Conservation (phyloP, 2,797 vertebrate species). For the Sebastes vulpes region DNA sequence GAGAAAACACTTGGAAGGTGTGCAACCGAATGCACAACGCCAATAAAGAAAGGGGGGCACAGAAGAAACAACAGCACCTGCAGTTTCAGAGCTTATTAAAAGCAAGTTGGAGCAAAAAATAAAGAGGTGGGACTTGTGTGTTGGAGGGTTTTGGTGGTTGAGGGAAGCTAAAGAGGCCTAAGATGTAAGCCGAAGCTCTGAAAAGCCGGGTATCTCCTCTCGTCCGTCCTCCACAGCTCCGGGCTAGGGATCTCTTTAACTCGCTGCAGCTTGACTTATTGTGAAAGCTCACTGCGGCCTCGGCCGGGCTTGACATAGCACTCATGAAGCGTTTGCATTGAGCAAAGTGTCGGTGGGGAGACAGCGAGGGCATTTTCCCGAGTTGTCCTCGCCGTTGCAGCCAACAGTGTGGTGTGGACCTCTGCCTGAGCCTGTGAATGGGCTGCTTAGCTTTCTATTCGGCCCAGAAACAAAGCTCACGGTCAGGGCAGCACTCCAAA, state of each 20-base stretch:
- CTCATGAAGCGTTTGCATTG: conserved; percentile 44
- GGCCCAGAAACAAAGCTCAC: conserved; percentile 59
- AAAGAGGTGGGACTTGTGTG: conserved; percentile 28
- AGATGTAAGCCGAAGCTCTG: conserved; percentile 34
- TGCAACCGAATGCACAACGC: conserved; percentile 22
- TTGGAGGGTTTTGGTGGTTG: conserved; percentile 15
- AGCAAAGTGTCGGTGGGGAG: neutral
- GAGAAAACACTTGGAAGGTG: conserved; percentile 58
- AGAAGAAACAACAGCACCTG: conserved; percentile 54
- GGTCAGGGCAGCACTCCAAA: conserved; percentile 70
- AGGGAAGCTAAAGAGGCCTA: conserved; percentile 32
- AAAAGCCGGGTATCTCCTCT: conserved; percentile 42
- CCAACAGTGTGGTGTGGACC: conserved; percentile 3
- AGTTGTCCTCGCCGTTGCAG: conserved; percentile 6
- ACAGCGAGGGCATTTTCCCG: neutral
- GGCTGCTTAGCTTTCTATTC: conserved; percentile 40
- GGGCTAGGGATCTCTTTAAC: conserved; percentile 46
- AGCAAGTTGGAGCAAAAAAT: conserved; percentile 35
- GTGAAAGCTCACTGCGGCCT: conserved; percentile 6
- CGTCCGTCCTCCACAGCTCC: conserved; percentile 39
- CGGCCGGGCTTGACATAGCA: conserved; percentile 25
- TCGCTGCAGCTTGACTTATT: conserved; percentile 36
- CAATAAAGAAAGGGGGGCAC: conserved; percentile 24
- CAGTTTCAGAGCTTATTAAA: conserved; percentile 69
- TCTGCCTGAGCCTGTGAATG: conserved; percentile 41